Evolutionary conservation across 2,113 vertebrate genomes (phyloP), one percentile per base, ranked within the genome.

Genomic region (Montifringilla adamsi): DNA sequence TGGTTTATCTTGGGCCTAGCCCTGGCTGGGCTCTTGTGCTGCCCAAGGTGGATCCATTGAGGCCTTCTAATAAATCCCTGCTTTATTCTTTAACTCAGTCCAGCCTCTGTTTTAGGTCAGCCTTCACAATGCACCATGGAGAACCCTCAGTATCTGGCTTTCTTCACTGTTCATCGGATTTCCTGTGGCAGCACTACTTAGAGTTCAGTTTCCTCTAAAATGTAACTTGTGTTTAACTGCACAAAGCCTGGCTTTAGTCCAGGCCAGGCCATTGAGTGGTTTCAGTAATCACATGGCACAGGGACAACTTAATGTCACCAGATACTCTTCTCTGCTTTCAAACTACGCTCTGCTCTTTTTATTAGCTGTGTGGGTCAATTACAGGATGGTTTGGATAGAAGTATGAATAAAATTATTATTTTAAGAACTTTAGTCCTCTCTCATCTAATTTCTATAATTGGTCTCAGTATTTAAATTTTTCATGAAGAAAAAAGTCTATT

Each of bases 111-210:
- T 13, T 35, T 60, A 12, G 58, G 24, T 13, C 58, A 37, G 35
- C 24, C 24, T 39, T 0, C 1, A 18, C 24, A 39, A 27, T 35
- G 35, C 24, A 39, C 9, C 35, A 6, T 19, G 35, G 35, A 82
- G 64, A 91, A 15, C 7, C 3, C 43, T 53, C 50, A 35, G 28
- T 46, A 20, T 7, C 26, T 41, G 7, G 4, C 6, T 35, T 31
- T 31, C 23, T 58, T 46, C 23, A 39, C 23, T 47, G 20, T 10
- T 17, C 15, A 13, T 55, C 0, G 0, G 27, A n/a, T 44, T 72
- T 81, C 49, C 20, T 11, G 31, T 5, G 15, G 28, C 6, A 75
- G 33, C 47, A 53, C 5, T 2, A 23, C 11, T 17, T 7, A 10
- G 27, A 75, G 33, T 15, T 37, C 26, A 7, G 6, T 58, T 77